Evolutionary conservation across 1,140 invertebrate species (phyloP).

Genomic region (Drosophila quadrilineata): DNA sequence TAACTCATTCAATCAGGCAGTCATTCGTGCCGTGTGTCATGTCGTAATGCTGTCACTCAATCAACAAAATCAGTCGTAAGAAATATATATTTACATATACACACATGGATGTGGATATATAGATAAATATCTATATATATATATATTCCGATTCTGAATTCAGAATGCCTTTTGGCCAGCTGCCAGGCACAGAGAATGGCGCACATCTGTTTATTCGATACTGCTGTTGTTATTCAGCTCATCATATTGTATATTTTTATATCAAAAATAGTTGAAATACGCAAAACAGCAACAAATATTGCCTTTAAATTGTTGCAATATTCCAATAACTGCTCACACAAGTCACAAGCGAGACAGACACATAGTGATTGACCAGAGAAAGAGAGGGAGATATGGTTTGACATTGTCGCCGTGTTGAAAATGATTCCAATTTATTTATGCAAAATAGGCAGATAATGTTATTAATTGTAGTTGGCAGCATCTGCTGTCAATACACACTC

Average conservation of each 20-base stretch:
- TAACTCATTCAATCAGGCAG: slow-evolving; percentile 20
- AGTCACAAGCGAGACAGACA: neutral
- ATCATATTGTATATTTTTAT: slow-evolving; percentile 34
- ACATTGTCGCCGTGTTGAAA: too few relatives aligned
- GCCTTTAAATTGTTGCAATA: neutral
- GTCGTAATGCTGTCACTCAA: slow-evolving; percentile 40
- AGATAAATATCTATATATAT: too few relatives aligned
- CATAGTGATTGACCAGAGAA: neutral
- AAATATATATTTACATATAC: too few relatives aligned
- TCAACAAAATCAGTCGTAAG: slow-evolving; percentile 41
- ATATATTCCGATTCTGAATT: too few relatives aligned
- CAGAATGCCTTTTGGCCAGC: slow-evolving; percentile 54
- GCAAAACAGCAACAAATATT: neutral
- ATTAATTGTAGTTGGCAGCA: neutral
- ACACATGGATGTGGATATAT: too few relatives aligned
- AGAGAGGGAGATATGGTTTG: too few relatives aligned
- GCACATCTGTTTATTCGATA: slow-evolving; percentile 71
- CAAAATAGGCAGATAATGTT: too few relatives aligned
- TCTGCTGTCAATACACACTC: neutral
- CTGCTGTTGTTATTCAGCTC: too few relatives aligned
- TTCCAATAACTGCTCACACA: neutral
- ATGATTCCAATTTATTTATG: too few relatives aligned
- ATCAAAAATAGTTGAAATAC: slow-evolving; percentile 36
- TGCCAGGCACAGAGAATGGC: slow-evolving; percentile 55
- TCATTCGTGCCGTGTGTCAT: slow-evolving; percentile 28